A percentile compares a stretch with the other conserved stretches of the same genome.
Evolutionary conservation across 1,140 invertebrate genomes (phyloP).

Genomic region (Micrasema longulum): DNA sequence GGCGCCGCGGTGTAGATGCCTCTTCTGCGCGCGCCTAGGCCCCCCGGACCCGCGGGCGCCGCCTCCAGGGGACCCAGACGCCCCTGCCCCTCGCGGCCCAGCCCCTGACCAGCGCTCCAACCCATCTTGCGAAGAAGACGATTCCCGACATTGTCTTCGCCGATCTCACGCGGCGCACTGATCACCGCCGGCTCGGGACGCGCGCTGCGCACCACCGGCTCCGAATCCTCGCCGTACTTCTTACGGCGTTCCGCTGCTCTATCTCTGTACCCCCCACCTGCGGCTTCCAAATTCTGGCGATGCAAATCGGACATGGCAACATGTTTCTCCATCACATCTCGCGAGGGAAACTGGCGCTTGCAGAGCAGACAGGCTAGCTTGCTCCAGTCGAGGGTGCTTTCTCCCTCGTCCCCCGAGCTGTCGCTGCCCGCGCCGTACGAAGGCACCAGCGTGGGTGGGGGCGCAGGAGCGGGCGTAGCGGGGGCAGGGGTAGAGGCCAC

Average conservation of each 20-base stretch:
- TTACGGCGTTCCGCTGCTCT: slow-evolving; percentile 94
- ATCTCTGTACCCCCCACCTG: slow-evolving; percentile 80
- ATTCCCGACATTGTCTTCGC: slow-evolving; percentile 90
- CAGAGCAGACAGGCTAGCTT: slow-evolving; percentile 96
- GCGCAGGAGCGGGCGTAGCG: neutral
- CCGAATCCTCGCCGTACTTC: slow-evolving; percentile 92
- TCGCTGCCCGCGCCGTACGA: slow-evolving; percentile 66
- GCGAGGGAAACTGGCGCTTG: slow-evolving; percentile 92
- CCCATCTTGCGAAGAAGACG: slow-evolving; percentile 98
- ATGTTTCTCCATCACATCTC: slow-evolving; percentile 91
- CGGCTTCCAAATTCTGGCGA: slow-evolving; percentile 89
- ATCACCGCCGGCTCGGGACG: slow-evolving; percentile 67
- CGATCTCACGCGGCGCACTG: slow-evolving; percentile 72
- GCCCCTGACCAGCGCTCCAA: slow-evolving; percentile 95
- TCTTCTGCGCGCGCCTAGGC: slow-evolving; percentile 75
- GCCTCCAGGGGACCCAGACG: slow-evolving; percentile 91
- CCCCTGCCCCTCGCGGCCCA: slow-evolving; percentile 95
- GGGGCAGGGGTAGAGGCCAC: slow-evolving; percentile 59
- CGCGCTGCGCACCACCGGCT: slow-evolving; percentile 70
- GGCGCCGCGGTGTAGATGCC: slow-evolving; percentile 80
- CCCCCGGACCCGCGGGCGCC: slow-evolving; percentile 66
- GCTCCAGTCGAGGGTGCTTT: slow-evolving; percentile 82
- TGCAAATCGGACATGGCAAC: slow-evolving; percentile 94
- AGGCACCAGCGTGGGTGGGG: slow-evolving; percentile 51
- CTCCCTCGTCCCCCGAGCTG: slow-evolving; percentile 68